Evolutionary conservation across 2,797 vertebrate species (phyloP), one percentile per base, ranked within the genome.

Genomic region (Danio choprae): DNA sequence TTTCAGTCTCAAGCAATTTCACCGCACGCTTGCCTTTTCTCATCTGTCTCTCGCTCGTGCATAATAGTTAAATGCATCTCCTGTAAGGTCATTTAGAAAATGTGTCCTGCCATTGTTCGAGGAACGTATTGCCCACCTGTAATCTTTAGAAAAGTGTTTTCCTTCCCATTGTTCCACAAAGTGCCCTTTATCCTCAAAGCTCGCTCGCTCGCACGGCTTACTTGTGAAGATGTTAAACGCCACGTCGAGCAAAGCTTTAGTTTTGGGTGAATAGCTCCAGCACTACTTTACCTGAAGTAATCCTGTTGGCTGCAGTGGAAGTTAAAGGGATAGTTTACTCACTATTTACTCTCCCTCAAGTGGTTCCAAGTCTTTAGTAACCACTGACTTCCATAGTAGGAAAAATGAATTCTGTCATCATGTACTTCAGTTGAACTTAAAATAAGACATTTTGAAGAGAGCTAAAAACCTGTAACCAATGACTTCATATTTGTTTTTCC

Each of bases 91-190:
- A 56, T 79, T 81, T 67, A 15, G 71, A 74, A 81, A 75, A 55
- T 18, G 43, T 50, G 16, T 64, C 20, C 36, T 69, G 60, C 46
- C 29, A 48, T 81, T 40, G 51, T 76, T 43, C 11, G 36, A 70
- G 36, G 36, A 69, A 22, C 0, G 2, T 12, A 68, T 59, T 13
- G 48, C 20, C 44, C n/a, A 50, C 63, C 53, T 71, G 69, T 60
- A 83, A 74, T 80, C 64, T 75, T 41, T 73, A 77, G 9, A 22
- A 69, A 80, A 73, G 22, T 56, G 75, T 50, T 79, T 74, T 83
- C 38, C 74, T 38, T 44, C 59, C 44, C 43, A 78, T 38, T 67
- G 51, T 70, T 65, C 51, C 18, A 77, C 18, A 62, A 50, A 63
- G 46, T 74, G 60, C n/a, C 40, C 64, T 48, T 50, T 73, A 68